phyloP scores from a whole-genome alignment of 2,797 vertebrate genomes.

The Sebastes vulpes region DNA sequence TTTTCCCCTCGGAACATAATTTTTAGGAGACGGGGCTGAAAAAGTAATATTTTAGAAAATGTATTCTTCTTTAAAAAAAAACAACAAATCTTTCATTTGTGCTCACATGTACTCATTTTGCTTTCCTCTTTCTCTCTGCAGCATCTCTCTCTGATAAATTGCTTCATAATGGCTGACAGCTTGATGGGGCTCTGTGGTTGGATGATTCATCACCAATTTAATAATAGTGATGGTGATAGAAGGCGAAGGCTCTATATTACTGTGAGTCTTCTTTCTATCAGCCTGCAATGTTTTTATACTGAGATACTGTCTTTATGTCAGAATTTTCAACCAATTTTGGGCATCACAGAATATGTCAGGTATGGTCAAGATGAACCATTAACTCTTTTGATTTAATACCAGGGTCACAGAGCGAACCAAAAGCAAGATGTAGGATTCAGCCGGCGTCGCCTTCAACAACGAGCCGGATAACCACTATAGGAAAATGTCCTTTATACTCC shows the following conservation, averaged over 20 bases:
- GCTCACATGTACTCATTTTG: no score
- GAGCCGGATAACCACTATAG: background rate
- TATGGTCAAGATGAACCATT: background rate
- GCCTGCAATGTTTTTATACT: background rate
- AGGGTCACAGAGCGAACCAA: background rate
- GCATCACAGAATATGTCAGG: background rate
- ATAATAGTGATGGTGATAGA: background rate
- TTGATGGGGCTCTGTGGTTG: background rate
- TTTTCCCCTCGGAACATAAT: no score
- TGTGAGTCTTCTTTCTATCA: background rate
- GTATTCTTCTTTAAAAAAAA: no score
- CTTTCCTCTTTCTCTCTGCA: background rate
- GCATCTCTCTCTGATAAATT: background rate
- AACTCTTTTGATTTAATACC: background rate
- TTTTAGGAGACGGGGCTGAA: no score
- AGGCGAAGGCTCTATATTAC: background rate
- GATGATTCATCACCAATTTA: background rate
- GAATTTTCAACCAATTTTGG: background rate
- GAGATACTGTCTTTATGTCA: background rate
- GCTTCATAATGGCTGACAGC: background rate
- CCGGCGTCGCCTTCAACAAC: background rate
- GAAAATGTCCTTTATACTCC: conserved; percentile 37
- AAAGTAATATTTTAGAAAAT: no score
- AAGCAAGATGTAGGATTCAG: background rate
- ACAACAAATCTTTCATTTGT: no score